A percentile compares a stretch with the other conserved stretches of the same genome.
Conservation (phyloP, 2,888 invertebrate species). For the Ochropleura plecta region DNA sequence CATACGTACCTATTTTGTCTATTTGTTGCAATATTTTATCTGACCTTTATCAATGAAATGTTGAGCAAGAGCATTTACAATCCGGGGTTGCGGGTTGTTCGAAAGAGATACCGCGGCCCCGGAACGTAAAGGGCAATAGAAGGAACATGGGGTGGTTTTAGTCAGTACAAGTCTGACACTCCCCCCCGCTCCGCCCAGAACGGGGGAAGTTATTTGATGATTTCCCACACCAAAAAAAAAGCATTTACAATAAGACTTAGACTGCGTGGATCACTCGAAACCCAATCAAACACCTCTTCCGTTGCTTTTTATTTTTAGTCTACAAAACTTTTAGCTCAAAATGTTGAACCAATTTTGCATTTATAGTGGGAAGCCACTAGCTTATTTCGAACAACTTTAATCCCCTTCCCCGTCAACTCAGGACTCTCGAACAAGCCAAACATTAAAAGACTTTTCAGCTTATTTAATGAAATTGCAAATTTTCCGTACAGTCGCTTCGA, state of each 20-base stretch:
- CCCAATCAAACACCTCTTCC: neutral
- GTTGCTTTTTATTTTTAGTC: neutral
- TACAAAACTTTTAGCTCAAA: neutral
- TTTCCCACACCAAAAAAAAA: too few relatives aligned
- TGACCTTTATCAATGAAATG: neutral
- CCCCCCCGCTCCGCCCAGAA: too few relatives aligned
- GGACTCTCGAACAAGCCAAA: constrained; percentile 44
- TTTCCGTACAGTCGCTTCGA: constrained; percentile 50
- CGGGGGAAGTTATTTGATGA: too few relatives aligned
- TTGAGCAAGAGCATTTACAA: neutral
- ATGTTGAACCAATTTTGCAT: neutral
- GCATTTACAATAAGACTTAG: neutral
- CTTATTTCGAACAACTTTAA: constrained; percentile 34
- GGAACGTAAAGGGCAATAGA: too few relatives aligned
- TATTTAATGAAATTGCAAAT: constrained; percentile 64
- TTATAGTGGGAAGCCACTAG: constrained; percentile 7
- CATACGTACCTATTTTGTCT: neutral
- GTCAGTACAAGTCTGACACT: too few relatives aligned
- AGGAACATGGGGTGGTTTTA: too few relatives aligned
- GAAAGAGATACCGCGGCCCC: too few relatives aligned
- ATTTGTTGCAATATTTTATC: neutral
- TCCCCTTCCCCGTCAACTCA: constrained; percentile 29
- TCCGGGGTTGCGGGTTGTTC: too few relatives aligned
- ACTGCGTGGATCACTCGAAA: neutral
- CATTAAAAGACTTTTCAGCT: constrained; percentile 60